Base-by-base conservation (phyloP, 2,888 invertebrate species). In the Anoncus sp. region DNA sequence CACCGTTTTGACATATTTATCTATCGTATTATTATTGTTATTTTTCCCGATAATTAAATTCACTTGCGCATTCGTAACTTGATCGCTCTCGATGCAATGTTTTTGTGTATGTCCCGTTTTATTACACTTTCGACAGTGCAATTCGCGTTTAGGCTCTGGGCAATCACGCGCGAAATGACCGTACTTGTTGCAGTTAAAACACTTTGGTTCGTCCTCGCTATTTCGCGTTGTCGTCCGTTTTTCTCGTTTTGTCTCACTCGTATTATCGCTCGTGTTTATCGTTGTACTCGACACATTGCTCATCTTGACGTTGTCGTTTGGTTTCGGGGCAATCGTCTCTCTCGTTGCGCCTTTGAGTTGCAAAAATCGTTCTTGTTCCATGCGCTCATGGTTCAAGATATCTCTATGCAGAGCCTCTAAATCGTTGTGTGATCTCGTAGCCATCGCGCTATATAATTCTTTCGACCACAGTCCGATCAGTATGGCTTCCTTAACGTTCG, bases 171-270 rank as follows among this genome's bases (percentile, higher is more conserved):
- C 16, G 7, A 67, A 12, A 43, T 74, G 74, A 3, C 66, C 74
- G 51, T 59, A 67, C 9, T 69, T 51, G 12, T 31, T 38, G n/a
- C 71, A 73, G 6, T 72, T 72, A 31, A 38, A 72, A 27, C 72
- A 74, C 38, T 51, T 49, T 14, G 16, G 10, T 7, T 74, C 67
- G 1, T 59, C 69, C 2, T 22, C 20, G 4, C 24, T 40, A 24
- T 72, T 72, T 6, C 43, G 53, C 47, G 51, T 1, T 4, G 72
- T 53, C 5, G 40, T 40, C 20, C 65, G 73, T 20, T 35, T 31
- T 0, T n/a, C 38, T 12, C 16, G 14, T 6, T n/a, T 22, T 14
- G 7, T n/a, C 22, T 7, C 27, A 3, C 1, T 53, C 51, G 51
- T 9, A 22, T n/a, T 53, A 7, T 14, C 7, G n/a, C 18, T 57